phyloP scores from a whole-genome alignment of 2,888 invertebrate genomes.

The Gryllus longicercus region DNA sequence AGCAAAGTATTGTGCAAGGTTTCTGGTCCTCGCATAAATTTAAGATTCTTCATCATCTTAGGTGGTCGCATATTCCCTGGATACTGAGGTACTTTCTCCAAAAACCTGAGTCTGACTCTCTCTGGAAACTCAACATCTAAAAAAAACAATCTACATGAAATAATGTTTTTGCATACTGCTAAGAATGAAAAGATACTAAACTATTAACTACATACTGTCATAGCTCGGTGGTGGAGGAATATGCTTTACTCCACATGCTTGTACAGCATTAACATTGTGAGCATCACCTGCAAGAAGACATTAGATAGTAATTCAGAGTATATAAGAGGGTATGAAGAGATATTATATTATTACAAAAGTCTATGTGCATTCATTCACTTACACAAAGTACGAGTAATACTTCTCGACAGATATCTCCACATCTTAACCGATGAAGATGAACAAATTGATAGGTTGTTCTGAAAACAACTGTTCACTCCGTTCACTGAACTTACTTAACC shows the following conservation, averaged over 20 bases:
- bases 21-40: slow-evolving; percentile 91
- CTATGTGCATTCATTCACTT: no score
- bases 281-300: slow-evolving; percentile 26
- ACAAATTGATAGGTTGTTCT: no score
- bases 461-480: no score
- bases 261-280: slow-evolving; percentile 37
- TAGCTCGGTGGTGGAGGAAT: slow-evolving; percentile 66
- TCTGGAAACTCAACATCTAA: slow-evolving; percentile 72
- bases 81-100: slow-evolving; percentile 71
- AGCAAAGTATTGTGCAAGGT: slow-evolving; percentile 75
- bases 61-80: slow-evolving; percentile 65
- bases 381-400: no score
- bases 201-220: slow-evolving; percentile 54
- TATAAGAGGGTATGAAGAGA: not conserved
- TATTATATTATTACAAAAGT: no score
- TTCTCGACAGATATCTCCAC: no score
- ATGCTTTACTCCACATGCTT: slow-evolving; percentile 62
- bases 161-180: no score
- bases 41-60: slow-evolving; percentile 79
- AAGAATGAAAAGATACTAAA: not conserved
- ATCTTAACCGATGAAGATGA: no score
- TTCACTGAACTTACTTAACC: no score
- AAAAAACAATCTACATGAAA: slow-evolving; percentile 32
- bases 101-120: slow-evolving; percentile 62
- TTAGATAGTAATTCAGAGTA: not conserved